Evolutionary conservation across 2,888 invertebrate species (phyloP).

Genomic region (Minunthozetes semirufus): DNA sequence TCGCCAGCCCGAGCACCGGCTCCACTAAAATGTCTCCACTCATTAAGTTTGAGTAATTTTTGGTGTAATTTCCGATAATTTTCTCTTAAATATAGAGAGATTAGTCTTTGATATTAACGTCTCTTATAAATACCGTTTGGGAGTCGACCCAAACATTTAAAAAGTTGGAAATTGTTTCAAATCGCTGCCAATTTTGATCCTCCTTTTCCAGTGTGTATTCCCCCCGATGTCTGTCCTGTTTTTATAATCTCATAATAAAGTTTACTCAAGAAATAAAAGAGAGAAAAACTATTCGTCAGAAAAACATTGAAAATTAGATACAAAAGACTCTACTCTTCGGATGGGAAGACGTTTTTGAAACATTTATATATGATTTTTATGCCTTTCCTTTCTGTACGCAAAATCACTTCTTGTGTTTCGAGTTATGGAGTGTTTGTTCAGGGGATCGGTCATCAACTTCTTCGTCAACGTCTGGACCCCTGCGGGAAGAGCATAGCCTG

Average conservation of each 20-base stretch:
- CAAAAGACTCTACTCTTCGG: not conserved
- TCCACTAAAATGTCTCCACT: no score
- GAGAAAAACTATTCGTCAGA: not conserved
- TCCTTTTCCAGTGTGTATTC: no score
- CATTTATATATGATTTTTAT: not conserved
- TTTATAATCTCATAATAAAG: no score
- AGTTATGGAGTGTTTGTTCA: not conserved
- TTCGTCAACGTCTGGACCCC: not conserved
- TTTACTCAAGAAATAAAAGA: not conserved
- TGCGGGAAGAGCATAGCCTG: not conserved
- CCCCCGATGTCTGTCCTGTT: no score
- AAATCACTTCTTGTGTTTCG: not conserved
- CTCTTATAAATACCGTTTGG: not conserved
- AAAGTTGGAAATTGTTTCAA: not conserved
- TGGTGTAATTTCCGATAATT: no score
- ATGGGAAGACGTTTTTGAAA: not conserved
- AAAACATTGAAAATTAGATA: not conserved
- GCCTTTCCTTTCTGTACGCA: not conserved
- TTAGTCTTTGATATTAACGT: not conserved
- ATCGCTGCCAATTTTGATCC: no score
- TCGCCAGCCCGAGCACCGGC: no score
- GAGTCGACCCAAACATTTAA: not conserved
- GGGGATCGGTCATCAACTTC: conserved; percentile 6
- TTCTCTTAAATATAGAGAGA: no score
- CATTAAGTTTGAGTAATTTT: no score